A percentile compares a stretch with the other conserved stretches of the same genome.
These are phyloP conservation scores for Apamea crenata DNA, from an alignment of 2,888 invertebrate genomes.

Conservation along the genomic window DNA sequence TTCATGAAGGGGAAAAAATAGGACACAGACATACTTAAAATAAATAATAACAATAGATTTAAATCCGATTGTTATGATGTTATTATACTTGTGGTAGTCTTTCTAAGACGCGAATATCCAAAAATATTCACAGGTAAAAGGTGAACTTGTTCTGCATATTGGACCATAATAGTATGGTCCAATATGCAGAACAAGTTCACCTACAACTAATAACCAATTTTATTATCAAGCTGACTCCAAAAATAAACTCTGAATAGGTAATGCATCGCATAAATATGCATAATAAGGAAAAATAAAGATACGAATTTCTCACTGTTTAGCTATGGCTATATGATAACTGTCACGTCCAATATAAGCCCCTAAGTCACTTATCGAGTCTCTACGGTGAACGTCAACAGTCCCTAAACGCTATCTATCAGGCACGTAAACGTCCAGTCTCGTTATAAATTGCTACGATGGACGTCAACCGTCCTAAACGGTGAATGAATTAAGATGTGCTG, in stretches of 20 bases:
- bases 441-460: conserved; percentile 8
- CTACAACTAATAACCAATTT: background rate
- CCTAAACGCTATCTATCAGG: conserved; percentile 25
- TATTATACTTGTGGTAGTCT: background rate
- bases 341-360: background rate
- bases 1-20: background rate
- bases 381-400: conserved; percentile 3
- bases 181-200: background rate
- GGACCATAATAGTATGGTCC: too few species aligned
- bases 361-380: background rate
- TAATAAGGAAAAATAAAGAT: conserved; percentile 14
- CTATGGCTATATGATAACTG: background rate
- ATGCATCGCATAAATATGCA: conserved; percentile 3
- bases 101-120: background rate
- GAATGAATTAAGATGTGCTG: conserved; percentile 9
- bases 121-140: background rate
- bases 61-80: background rate
- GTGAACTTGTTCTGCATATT: too few species aligned
- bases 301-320: background rate
- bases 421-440: conserved; percentile 14
- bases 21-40: background rate
- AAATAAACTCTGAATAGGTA: conserved; percentile 30
- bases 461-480: conserved; percentile 30
- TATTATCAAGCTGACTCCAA: background rate
- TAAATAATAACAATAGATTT: background rate